These are phyloP conservation scores for Micromys minutus DNA, from an alignment of 2,113 vertebrate genomes.

Conservation along the genomic window DNA sequence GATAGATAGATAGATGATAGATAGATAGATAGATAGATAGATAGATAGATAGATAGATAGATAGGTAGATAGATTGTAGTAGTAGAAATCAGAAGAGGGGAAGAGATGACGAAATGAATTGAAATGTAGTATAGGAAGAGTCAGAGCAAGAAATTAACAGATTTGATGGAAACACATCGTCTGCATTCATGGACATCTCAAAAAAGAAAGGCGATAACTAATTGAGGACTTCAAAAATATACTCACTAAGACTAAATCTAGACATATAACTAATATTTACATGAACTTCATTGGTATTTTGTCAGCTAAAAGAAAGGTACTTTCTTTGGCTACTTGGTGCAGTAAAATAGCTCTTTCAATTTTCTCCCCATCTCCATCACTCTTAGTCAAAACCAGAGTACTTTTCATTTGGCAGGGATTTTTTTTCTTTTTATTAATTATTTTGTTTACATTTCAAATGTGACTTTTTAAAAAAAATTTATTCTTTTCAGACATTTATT, in stretches of 20 bases:
- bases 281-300: not conserved
- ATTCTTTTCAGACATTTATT: not conserved
- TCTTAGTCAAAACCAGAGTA: not conserved
- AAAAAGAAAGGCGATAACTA: not conserved
- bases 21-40: not conserved
- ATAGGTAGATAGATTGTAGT: not conserved
- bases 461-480: not conserved
- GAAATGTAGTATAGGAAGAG: not conserved
- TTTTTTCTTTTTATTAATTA: not conserved
- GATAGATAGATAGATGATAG: not conserved
- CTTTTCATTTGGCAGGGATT: not conserved
- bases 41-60: not conserved
- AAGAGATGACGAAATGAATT: not conserved
- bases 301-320: not conserved
- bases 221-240: not conserved
- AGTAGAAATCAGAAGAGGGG: not conserved
- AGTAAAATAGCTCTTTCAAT: not conserved
- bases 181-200: not conserved
- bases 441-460: not conserved
- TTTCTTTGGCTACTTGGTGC: not conserved
- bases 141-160: not conserved
- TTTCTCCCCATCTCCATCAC: not conserved
- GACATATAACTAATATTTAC: not conserved
- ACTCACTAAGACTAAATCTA: not conserved
- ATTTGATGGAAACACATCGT: not conserved